Evolutionary conservation across 2,797 vertebrate species (phyloP).

Genomic region (Hozukius guyotensis): DNA sequence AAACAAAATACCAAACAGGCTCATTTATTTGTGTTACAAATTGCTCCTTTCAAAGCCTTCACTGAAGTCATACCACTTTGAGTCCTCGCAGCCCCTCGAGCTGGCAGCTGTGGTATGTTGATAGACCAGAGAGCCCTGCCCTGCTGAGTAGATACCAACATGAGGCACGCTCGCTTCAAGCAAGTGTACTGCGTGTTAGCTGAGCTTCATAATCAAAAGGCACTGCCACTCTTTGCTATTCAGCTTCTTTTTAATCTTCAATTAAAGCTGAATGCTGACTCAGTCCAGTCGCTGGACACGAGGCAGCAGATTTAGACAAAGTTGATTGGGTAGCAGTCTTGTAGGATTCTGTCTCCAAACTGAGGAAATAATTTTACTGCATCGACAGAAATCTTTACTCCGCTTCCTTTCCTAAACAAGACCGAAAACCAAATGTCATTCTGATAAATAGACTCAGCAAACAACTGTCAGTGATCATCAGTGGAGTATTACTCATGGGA

Average conservation of each 20-base stretch:
- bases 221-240: constrained; percentile 10
- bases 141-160: constrained; percentile 56
- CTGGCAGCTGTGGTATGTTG: constrained; percentile 70
- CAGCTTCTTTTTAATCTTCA: constrained; percentile 18
- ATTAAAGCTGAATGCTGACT: constrained; percentile 42
- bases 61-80: constrained; percentile 74
- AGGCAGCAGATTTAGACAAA: constrained; percentile 30
- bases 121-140: constrained; percentile 69
- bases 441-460: constrained; percentile 36
- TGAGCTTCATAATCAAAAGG: constrained; percentile 21
- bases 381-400: constrained; percentile 23
- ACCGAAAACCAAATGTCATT: constrained; percentile 30
- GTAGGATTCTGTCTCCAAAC: constrained; percentile 10
- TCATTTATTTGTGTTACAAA: constrained; percentile 84
- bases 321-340: constrained; percentile 1
- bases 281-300: background rate
- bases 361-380: constrained; percentile 40
- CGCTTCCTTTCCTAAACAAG: constrained; percentile 38
- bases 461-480: constrained; percentile 42
- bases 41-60: constrained; percentile 80
- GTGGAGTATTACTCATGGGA: constrained; percentile 2
- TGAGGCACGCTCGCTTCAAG: constrained; percentile 19
- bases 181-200: constrained; percentile 14
- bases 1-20: constrained; percentile 83
- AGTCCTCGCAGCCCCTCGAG: constrained; percentile 66